Conservation (phyloP, 2,113 vertebrate species). For the Struthio camelus region DNA sequence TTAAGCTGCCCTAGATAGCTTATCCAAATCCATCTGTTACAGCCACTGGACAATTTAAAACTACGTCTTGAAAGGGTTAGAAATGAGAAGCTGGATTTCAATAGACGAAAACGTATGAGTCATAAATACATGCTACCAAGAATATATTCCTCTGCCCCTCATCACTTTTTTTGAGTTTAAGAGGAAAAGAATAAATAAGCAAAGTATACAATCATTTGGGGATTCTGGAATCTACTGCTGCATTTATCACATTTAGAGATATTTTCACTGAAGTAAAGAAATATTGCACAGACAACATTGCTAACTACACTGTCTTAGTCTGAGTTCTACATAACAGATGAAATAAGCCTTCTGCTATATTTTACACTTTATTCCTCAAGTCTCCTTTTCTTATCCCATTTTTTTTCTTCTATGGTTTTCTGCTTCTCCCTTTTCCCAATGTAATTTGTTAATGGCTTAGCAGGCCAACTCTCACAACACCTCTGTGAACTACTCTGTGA, state of each 20-base stretch:
- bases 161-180: accelerated
- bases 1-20: conserved; percentile 17
- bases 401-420: neutral
- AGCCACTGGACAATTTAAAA: neutral
- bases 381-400: neutral
- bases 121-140: neutral
- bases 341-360: neutral
- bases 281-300: accelerated
- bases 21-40: neutral
- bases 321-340: neutral
- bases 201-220: accelerated
- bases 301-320: neutral
- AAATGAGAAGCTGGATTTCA: neutral
- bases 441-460: neutral
- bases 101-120: accelerated
- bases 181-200: neutral
- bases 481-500: neutral
- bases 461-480: neutral
- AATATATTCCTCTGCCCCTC: neutral
- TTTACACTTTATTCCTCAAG: neutral
- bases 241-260: neutral
- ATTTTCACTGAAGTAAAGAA: neutral
- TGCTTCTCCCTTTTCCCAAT: neutral
- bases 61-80: neutral
- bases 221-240: neutral